Evolutionary conservation across 2,797 vertebrate species (phyloP).

Genomic region (Poecile montanus): DNA sequence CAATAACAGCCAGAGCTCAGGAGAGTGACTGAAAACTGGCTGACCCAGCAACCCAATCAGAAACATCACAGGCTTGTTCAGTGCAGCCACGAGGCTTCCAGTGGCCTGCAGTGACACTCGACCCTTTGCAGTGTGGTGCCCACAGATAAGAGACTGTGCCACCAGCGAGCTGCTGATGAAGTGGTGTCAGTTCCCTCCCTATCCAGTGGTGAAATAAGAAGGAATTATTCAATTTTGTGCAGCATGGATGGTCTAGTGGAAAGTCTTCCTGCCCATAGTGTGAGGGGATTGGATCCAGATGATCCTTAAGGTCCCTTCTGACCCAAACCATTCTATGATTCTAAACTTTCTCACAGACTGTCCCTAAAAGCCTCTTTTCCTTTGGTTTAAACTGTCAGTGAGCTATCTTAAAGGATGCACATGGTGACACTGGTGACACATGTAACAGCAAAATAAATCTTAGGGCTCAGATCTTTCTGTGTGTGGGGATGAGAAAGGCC

Average conservation of each 20-base stretch:
- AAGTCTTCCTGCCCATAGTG: not conserved
- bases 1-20: not conserved
- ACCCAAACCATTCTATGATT: not conserved
- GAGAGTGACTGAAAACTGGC: not conserved
- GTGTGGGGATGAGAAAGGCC: not conserved
- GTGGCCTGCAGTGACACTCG: not conserved
- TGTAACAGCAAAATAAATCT: not conserved
- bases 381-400: not conserved
- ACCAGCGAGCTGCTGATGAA: not conserved
- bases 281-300: not conserved
- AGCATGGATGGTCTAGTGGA: not conserved
- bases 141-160: not conserved
- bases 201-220: not conserved
- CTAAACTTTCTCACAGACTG: not conserved
- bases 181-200: fast-evolving
- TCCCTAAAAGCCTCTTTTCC: not conserved
- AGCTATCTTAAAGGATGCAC: not conserved
- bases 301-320: not conserved
- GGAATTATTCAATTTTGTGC: not conserved
- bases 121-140: not conserved
- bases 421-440: not conserved
- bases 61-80: not conserved
- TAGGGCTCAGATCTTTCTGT: not conserved
- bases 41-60: not conserved
- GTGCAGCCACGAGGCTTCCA: not conserved